Evolutionary conservation across 1,140 invertebrate species (phyloP).

Genomic region (Drosophila albomicans): DNA sequence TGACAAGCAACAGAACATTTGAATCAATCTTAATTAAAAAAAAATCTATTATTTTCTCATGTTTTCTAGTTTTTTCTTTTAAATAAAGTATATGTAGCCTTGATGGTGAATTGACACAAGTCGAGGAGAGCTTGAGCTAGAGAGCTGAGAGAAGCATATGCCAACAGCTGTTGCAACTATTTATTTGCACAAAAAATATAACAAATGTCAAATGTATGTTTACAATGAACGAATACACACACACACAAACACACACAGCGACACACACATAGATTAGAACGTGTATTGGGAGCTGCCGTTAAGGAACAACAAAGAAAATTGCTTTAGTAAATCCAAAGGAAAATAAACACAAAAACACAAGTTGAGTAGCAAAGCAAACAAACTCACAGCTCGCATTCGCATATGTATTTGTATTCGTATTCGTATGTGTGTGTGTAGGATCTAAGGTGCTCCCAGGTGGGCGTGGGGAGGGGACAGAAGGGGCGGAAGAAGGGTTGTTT

Average conservation of each 20-base stretch:
- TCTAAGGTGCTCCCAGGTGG: constrained; percentile 56
- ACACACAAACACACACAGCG: neutral
- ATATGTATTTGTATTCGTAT: neutral
- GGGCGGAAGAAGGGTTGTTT: constrained; percentile 11
- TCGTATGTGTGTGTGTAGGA: constrained; percentile 6
- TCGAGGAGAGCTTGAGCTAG: constrained; percentile 1
- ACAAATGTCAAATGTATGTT: constrained; percentile 82
- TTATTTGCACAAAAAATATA: constrained; percentile 82
- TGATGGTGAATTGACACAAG: constrained; percentile 2
- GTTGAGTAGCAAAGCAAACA: constrained; percentile 80
- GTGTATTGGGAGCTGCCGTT: constrained; percentile 47
- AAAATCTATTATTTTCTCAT: constrained; percentile 41
- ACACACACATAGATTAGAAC: neutral
- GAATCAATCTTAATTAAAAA: constrained; percentile 80
- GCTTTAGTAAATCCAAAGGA: constrained; percentile 81
- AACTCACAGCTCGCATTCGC: constrained; percentile 32
- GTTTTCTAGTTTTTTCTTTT: constrained; percentile 6
- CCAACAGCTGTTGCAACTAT: constrained; percentile 79
- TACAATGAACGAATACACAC: constrained; percentile 60
- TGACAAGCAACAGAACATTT: constrained; percentile 49
- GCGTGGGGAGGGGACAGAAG: neutral
- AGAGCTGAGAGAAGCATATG: constrained; percentile 51
- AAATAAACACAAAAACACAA: constrained; percentile 80
- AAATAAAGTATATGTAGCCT: constrained; percentile 50
- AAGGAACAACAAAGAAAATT: constrained; percentile 80